Evolutionary conservation across 2,888 invertebrate species (phyloP).

Genomic region (Cantharis lateralis): DNA sequence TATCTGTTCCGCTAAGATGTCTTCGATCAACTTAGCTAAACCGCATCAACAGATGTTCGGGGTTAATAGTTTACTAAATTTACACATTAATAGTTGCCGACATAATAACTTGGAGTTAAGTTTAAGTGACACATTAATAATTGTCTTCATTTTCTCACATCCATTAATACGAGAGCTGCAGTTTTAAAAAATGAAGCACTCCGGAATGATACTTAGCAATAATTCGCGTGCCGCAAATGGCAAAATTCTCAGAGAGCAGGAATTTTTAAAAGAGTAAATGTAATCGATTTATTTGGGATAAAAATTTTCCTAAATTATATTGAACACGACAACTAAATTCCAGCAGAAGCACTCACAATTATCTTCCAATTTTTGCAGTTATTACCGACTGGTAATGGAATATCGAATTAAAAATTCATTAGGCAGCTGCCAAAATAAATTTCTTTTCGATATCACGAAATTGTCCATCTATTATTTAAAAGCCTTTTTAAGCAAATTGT

Average conservation of each 20-base stretch:
- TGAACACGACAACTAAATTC: slow-evolving; percentile 16
- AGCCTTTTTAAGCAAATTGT: background rate
- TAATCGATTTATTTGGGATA: background rate
- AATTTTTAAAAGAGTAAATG: background rate
- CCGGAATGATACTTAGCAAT: background rate
- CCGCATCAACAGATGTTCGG: background rate
- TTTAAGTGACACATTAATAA: background rate
- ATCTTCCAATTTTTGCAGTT: slow-evolving; percentile 11
- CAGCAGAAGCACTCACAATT: slow-evolving; percentile 15
- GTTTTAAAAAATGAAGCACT: background rate
- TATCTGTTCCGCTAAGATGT: background rate
- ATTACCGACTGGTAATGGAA: background rate
- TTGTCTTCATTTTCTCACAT: background rate
- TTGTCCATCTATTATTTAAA: background rate
- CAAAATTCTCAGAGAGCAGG: background rate
- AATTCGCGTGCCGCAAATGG: background rate
- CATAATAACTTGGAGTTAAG: background rate
- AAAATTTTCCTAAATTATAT: background rate
- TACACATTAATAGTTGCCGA: slow-evolving; percentile 1
- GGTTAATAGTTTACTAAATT: background rate
- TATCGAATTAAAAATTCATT: background rate
- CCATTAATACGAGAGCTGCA: background rate
- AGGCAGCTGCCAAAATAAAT: background rate
- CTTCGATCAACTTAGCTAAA: background rate
- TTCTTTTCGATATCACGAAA: background rate